Percentiles rank a stretch among this genome's conserved stretches.
Evolutionary conservation across 2,888 invertebrate genomes (phyloP).

Genomic region (Luffia ferchaultella): DNA sequence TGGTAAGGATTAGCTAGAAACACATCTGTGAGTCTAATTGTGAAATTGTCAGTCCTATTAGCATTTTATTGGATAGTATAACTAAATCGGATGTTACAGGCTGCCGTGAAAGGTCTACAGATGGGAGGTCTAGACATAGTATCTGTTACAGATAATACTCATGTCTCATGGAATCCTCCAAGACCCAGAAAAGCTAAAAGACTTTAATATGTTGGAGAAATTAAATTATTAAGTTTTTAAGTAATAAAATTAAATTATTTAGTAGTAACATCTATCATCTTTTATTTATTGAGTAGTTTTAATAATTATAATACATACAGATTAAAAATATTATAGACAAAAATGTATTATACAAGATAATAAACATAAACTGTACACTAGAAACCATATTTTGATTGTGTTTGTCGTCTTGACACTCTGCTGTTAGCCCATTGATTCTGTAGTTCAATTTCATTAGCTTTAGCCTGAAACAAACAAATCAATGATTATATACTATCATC

Average conservation of each 20-base stretch:
- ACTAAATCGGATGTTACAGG: conserved; percentile 56
- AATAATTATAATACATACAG: too few species aligned
- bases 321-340: background rate
- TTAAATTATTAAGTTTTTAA: conserved; percentile 8
- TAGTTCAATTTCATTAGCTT: conserved; percentile 91
- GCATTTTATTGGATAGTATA: background rate
- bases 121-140: conserved; percentile 91
- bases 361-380: conserved; percentile 54
- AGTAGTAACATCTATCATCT: conserved; percentile 2
- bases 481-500: too few species aligned
- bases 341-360: background rate
- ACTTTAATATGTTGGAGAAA: conserved; percentile 60
- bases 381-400: conserved; percentile 97
- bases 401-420: conserved; percentile 82
- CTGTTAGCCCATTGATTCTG: conserved; percentile 95
- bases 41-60: background rate
- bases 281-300: background rate
- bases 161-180: conserved; percentile 82
- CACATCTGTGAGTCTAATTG: background rate
- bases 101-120: conserved; percentile 91
- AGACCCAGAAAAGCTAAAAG: conserved; percentile 85
- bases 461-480: conserved; percentile 74
- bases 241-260: conserved; percentile 14
- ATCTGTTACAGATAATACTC: conserved; percentile 92
- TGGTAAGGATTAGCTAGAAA: conserved; percentile 68